A percentile compares a stretch with the other conserved stretches of the same genome.
phyloP scores from a whole-genome alignment of 2,888 invertebrate genomes.

The Dynastes grantii region DNA sequence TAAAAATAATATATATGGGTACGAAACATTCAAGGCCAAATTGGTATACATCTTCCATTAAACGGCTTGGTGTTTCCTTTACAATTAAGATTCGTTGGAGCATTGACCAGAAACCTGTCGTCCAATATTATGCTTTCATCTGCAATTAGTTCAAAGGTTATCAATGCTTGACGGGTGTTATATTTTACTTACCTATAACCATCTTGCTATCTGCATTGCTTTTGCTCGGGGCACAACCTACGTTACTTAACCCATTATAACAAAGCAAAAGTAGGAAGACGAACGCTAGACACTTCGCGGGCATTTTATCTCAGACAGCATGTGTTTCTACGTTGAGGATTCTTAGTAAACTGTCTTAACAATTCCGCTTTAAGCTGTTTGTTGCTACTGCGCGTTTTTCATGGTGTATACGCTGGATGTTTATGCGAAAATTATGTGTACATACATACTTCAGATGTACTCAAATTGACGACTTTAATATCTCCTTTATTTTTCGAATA shows the following conservation, averaged over 20 bases:
- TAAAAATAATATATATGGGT: no score
- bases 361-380: neutral
- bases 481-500: no score
- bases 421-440: no score
- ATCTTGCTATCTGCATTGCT: neutral
- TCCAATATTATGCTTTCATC: neutral
- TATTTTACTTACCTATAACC: neutral
- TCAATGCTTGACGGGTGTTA: neutral
- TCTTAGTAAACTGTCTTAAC: neutral
- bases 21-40: neutral
- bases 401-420: neutral
- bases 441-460: no score
- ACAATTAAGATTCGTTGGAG: constrained; percentile 14
- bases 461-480: no score
- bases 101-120: constrained; percentile 33
- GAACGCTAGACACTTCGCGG: neutral
- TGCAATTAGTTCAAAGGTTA: neutral
- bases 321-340: constrained; percentile 6
- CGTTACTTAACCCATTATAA: neutral
- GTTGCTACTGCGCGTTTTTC: neutral
- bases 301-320: neutral
- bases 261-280: neutral
- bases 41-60: constrained; percentile 23
- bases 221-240: neutral
- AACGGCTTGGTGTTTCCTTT: neutral